phyloP scores from a whole-genome alignment of 1,140 invertebrate genomes.

The Brachionus angularis region DNA sequence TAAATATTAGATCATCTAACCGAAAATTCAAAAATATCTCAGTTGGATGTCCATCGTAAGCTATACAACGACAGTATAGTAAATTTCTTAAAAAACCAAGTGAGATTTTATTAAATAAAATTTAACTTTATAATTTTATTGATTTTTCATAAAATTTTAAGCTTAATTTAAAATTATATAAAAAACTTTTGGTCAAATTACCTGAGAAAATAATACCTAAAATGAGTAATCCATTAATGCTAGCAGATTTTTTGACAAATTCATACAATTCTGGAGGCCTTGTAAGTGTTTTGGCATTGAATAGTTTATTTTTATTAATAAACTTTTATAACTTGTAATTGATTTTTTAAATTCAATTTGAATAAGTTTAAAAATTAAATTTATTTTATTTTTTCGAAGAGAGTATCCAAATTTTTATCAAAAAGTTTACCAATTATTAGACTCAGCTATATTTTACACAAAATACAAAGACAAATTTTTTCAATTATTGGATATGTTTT shows the following conservation, averaged over 20 bases:
- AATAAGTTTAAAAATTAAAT: conserved; percentile 34
- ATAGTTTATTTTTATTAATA: conserved; percentile 84
- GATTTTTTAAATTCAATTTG: no score
- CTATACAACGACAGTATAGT: conserved; percentile 40
- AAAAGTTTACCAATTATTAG: conserved; percentile 85
- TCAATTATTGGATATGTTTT: conserved; percentile 79
- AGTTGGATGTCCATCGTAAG: conserved; percentile 20
- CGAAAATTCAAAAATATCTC: conserved; percentile 28
- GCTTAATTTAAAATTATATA: conserved; percentile 66
- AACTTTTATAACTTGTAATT: conserved; percentile 78
- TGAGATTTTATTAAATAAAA: background rate
- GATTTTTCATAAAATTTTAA: conserved; percentile 49
- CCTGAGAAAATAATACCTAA: conserved; percentile 76
- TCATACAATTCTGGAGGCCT: conserved; percentile 79
- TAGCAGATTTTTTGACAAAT: conserved; percentile 87
- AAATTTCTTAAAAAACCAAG: conserved; percentile 33
- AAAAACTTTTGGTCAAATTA: conserved; percentile 72
- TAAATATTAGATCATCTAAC: background rate
- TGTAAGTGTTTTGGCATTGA: conserved; percentile 79
- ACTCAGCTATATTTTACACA: conserved; percentile 79
- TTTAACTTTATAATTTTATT: background rate
- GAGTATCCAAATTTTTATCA: conserved; percentile 91
- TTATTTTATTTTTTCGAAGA: conserved; percentile 55
- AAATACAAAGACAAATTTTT: conserved; percentile 79
- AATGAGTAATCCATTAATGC: conserved; percentile 72